A percentile compares a stretch with the other conserved stretches of the same genome.
Conservation (phyloP, 2,797 vertebrate genomes). For the Fundulus diaphanus region DNA sequence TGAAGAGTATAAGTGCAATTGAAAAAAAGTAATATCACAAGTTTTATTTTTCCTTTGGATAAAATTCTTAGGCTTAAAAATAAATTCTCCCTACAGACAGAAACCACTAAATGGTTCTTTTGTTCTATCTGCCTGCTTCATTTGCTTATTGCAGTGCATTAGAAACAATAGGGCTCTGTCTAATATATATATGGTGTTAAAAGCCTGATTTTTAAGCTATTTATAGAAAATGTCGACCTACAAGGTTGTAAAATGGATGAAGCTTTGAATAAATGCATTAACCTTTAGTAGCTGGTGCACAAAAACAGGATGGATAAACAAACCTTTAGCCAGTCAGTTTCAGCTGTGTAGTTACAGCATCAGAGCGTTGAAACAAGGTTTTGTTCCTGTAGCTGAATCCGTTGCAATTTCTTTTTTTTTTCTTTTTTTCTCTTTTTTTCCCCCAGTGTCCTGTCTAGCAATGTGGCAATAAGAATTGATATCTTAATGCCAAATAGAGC, state of each 20-base stretch:
- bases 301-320: constrained; percentile 7
- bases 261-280: constrained; percentile 27
- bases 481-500: no score
- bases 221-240: constrained; percentile 29
- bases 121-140: not conserved
- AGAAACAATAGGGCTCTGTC: not conserved
- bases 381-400: constrained; percentile 1
- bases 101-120: not conserved
- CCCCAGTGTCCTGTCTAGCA: no score
- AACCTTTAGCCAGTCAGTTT: not conserved
- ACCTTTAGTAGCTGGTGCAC: constrained; percentile 5
- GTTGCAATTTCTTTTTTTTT: constrained; percentile 6
- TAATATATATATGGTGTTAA: constrained; percentile 20
- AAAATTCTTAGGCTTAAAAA: not conserved
- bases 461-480: no score
- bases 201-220: constrained; percentile 20
- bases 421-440: no score
- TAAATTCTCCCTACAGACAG: not conserved
- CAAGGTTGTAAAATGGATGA: not conserved
- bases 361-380: not conserved
- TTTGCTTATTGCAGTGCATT: constrained; percentile 15
- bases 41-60: not conserved
- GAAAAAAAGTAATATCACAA: not conserved
- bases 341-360: constrained; percentile 1
- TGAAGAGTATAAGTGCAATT: not conserved